Evolutionary conservation across 2,113 vertebrate genomes (phyloP).

Genomic region (Rhinopomastus cyanomelas): DNA sequence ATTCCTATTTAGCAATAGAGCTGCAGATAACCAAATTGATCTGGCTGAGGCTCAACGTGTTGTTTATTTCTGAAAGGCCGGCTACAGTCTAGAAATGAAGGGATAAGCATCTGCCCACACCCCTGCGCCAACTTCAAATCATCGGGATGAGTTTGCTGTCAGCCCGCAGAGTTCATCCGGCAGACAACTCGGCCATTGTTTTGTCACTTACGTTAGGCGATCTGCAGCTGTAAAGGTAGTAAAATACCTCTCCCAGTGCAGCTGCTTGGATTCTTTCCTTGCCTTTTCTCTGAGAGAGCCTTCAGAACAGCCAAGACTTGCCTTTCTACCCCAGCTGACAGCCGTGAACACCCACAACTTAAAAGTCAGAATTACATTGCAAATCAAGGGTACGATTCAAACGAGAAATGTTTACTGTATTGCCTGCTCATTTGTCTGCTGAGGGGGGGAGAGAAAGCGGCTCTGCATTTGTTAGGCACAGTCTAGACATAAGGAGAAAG

Average conservation of each 20-base stretch:
- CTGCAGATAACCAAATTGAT: not conserved
- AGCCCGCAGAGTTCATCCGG: conserved; percentile 1
- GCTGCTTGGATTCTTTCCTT: not conserved
- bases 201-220: conserved; percentile 5
- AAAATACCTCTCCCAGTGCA: not conserved
- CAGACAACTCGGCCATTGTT: conserved; percentile 26
- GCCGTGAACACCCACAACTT: conserved; percentile 39
- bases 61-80: conserved; percentile 16
- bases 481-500: conserved; percentile 50
- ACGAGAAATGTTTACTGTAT: conserved; percentile 61
- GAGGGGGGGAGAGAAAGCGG: not conserved
- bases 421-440: conserved; percentile 33
- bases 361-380: conserved; percentile 43
- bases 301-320: conserved; percentile 19
- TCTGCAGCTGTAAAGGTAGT: conserved; percentile 11
- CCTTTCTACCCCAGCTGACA: conserved; percentile 9
- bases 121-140: not conserved
- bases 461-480: conserved; percentile 50
- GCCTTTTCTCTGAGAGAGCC: not conserved
- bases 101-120: not conserved
- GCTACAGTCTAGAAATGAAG: not conserved
- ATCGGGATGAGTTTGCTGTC: conserved; percentile 22
- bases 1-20: not conserved
- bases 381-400: conserved; percentile 30
- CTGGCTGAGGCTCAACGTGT: conserved; percentile 4